phyloP scores from a whole-genome alignment of 2,113 vertebrate species.

The Andinoacara biseriatus region DNA sequence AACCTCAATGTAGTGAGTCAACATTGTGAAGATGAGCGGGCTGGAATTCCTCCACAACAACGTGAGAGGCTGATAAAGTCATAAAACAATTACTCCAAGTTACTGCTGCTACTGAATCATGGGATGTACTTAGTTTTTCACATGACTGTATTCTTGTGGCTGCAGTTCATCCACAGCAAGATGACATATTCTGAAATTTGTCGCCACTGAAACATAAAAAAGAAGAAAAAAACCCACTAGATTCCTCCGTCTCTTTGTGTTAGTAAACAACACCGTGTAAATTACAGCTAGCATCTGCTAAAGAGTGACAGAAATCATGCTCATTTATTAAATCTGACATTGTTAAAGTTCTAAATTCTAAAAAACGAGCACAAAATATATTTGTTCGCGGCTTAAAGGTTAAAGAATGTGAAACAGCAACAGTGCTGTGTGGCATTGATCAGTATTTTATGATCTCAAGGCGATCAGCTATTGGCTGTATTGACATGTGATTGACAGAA shows the following conservation, averaged over 20 bases:
- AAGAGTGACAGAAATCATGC: background rate
- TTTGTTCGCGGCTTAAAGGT: background rate
- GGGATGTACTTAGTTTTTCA: background rate
- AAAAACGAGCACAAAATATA: background rate
- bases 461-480: background rate
- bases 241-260: background rate
- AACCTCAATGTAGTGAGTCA: background rate
- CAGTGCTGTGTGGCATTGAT: background rate
- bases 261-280: background rate
- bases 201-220: background rate
- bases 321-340: background rate
- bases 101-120: background rate
- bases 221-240: background rate
- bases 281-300: background rate
- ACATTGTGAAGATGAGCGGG: background rate
- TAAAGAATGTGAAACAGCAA: background rate
- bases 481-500: background rate
- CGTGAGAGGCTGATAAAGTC: background rate
- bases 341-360: constrained; percentile 3
- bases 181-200: background rate
- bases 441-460: background rate
- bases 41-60: background rate
- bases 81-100: background rate
- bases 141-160: background rate
- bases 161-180: background rate